Evolutionary conservation across 2,113 vertebrate species (phyloP).

Genomic region (Scalopus aquaticus): DNA sequence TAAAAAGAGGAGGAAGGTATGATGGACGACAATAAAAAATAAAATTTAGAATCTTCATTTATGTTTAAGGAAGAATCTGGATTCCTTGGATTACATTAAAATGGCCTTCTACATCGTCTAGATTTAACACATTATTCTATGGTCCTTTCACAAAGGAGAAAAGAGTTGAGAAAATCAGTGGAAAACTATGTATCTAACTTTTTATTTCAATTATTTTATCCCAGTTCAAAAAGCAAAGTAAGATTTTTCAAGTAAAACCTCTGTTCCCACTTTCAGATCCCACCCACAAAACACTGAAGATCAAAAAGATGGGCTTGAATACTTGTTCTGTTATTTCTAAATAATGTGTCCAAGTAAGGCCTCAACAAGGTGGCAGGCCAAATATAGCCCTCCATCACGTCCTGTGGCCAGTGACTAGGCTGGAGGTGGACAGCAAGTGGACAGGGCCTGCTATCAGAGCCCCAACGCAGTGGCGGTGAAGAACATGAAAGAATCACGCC

Average conservation of each 20-base stretch:
- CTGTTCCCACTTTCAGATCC: neutral
- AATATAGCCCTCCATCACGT: neutral
- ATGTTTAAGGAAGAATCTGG: neutral
- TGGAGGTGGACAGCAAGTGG: neutral
- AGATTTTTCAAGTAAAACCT: neutral
- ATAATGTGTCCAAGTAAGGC: neutral
- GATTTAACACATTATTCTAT: neutral
- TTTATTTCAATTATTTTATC: neutral
- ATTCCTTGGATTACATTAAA: neutral
- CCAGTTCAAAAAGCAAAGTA: slow-evolving; percentile 9
- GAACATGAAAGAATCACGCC: neutral
- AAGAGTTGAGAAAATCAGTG: neutral
- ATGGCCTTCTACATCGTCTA: neutral
- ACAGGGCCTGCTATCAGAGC: neutral
- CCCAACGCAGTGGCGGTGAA: neutral
- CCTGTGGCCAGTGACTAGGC: neutral
- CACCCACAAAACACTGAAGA: neutral
- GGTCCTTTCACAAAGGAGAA: neutral
- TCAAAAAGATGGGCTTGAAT: neutral
- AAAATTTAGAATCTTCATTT: neutral
- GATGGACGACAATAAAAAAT: too few relatives aligned
- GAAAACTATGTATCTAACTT: neutral
- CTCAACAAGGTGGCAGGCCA: neutral
- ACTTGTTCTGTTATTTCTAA: neutral
- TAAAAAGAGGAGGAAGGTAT: too few relatives aligned